Percentiles rank a stretch among this genome's conserved stretches.
Conservation (phyloP, 2,797 vertebrate genomes). For the Heliangelus exortis region DNA sequence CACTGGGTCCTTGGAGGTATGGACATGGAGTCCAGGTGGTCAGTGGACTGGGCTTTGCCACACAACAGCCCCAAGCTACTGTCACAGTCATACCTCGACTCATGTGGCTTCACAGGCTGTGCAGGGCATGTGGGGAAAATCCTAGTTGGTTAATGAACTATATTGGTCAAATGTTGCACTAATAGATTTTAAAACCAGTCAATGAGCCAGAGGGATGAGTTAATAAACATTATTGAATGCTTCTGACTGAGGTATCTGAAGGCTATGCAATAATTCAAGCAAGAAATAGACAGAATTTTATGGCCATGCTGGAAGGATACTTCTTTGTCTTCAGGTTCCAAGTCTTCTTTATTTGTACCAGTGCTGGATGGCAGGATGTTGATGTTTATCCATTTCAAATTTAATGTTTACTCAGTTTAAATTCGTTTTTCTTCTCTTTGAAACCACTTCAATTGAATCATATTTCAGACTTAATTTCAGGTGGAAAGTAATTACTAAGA, state of each 20-base stretch:
- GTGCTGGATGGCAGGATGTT: background rate
- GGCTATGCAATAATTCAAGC: background rate
- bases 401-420: background rate
- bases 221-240: background rate
- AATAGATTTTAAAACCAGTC: background rate
- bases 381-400: background rate
- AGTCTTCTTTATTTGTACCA: background rate
- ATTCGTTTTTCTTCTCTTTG: background rate
- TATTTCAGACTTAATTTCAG: background rate
- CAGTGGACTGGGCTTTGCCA: background rate
- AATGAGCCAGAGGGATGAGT: background rate
- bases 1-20: background rate
- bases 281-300: background rate
- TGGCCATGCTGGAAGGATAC: background rate
- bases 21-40: background rate
- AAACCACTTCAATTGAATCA: background rate
- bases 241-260: background rate
- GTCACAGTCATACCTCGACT: too few relatives aligned
- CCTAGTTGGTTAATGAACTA: background rate
- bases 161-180: background rate
- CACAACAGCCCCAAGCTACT: background rate
- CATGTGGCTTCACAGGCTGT: background rate
- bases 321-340: background rate
- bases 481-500: background rate
- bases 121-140: background rate